A percentile compares a stretch with the other conserved stretches of the same genome.
Evolutionary conservation across 2,113 vertebrate genomes (phyloP).

Genomic region (Heptranchias perlo): DNA sequence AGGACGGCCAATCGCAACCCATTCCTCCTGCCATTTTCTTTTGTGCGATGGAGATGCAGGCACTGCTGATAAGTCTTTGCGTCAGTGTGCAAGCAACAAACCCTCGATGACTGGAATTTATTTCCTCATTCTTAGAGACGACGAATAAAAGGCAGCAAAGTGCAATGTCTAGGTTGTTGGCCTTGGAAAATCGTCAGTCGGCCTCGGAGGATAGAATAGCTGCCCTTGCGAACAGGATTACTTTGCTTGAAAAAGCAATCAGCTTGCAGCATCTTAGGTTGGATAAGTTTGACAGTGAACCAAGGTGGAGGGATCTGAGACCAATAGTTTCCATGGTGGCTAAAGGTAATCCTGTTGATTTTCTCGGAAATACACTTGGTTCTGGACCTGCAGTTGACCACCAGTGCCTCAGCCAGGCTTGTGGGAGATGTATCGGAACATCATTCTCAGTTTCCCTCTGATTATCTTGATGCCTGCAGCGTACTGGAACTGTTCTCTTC

Average conservation of each 20-base stretch:
- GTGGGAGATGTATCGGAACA: background rate
- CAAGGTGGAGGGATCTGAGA: background rate
- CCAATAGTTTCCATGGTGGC: background rate
- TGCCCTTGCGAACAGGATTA: background rate
- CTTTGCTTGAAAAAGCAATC: constrained; percentile 28
- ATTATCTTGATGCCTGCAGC: background rate
- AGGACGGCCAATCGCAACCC: background rate
- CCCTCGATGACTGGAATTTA: background rate
- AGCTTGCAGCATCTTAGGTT: background rate
- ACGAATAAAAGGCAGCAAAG: background rate
- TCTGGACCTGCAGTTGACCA: background rate
- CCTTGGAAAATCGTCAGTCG: background rate
- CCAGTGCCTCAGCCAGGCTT: background rate
- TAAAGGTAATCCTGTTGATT: background rate
- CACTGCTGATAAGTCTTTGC: background rate
- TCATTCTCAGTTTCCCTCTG: background rate
- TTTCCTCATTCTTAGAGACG: constrained; percentile 24
- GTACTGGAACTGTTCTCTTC: background rate
- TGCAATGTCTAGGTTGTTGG: background rate
- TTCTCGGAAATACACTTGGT: background rate
- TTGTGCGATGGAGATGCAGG: background rate
- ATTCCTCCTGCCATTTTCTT: background rate
- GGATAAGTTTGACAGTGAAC: background rate
- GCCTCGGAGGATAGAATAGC: background rate
- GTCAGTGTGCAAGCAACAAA: background rate